Percentiles rank a stretch among this genome's conserved stretches.
phyloP scores from a whole-genome alignment of 30 jellyfish, hydroid and myxozoan species.

The Catostylus mosaicus region DNA sequence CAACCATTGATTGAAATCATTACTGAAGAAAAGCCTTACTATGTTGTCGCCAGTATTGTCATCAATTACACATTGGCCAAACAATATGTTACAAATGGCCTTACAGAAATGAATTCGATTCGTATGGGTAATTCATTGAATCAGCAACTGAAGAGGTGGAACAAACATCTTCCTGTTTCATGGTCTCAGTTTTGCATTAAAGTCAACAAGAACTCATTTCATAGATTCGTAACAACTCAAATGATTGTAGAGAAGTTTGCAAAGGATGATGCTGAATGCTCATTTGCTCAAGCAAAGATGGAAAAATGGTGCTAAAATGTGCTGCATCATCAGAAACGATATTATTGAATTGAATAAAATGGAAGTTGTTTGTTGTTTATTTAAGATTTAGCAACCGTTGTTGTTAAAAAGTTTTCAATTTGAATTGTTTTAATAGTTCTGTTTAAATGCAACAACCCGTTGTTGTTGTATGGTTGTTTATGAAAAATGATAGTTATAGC shows the following conservation, averaged over 20 bases:
- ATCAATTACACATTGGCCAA: background rate
- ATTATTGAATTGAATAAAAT: background rate
- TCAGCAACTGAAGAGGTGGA: background rate
- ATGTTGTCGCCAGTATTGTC: slow-evolving; percentile 5
- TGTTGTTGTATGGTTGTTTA: background rate
- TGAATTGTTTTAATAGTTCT: background rate
- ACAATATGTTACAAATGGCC: background rate
- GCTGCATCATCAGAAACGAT: no score
- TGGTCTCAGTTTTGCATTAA: background rate
- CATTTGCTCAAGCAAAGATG: background rate
- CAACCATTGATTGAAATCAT: slow-evolving; percentile 15
- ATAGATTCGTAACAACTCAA: background rate
- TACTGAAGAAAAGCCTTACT: slow-evolving; percentile 1
- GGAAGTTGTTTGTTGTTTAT: background rate
- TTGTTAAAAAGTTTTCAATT: background rate
- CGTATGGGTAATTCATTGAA: background rate
- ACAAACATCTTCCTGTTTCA: background rate
- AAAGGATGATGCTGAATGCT: background rate
- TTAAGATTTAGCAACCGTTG: background rate
- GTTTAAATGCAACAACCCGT: background rate
- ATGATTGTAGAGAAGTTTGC: background rate
- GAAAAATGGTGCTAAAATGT: background rate
- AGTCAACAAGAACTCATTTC: background rate
- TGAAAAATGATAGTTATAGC: no score
- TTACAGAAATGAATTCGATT: no score